phyloP scores from a whole-genome alignment of 1,140 invertebrate species.

The Psix sp. region DNA sequence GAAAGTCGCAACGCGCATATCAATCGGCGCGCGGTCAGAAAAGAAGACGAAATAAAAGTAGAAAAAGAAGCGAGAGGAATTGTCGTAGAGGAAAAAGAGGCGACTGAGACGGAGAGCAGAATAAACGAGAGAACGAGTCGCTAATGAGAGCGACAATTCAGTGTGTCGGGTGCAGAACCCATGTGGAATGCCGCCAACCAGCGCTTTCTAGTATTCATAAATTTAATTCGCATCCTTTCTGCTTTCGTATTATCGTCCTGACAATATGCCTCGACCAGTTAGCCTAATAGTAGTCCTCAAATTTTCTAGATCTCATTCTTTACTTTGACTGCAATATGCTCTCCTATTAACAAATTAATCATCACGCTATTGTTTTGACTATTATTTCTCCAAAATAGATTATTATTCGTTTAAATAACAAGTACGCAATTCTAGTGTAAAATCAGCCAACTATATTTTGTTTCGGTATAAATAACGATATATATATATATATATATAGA shows the following conservation, averaged over 20 bases:
- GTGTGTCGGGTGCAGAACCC: conserved; percentile 65
- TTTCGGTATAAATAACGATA: too few relatives aligned
- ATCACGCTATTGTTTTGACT: too few relatives aligned
- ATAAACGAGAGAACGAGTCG: conserved; percentile 65
- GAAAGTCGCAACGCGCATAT: conserved; percentile 65
- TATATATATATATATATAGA: background rate
- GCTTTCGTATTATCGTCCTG: conserved; percentile 63
- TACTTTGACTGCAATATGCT: conserved; percentile 49
- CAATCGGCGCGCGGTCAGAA: conserved; percentile 58
- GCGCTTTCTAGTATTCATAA: conserved; percentile 65
- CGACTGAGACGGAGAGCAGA: conserved; percentile 44
- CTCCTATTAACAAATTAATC: conserved; percentile 20
- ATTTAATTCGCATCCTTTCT: conserved; percentile 67
- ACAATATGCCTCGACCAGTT: conserved; percentile 60
- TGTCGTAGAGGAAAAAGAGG: conserved; percentile 47
- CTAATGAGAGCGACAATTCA: conserved; percentile 71
- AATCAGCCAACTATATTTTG: too few relatives aligned
- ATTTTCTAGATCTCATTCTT: conserved; percentile 43
- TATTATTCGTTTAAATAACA: too few relatives aligned
- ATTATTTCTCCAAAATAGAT: too few relatives aligned
- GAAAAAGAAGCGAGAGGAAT: conserved; percentile 39
- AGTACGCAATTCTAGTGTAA: too few relatives aligned
- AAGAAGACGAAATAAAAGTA: conserved; percentile 45
- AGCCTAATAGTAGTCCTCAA: conserved; percentile 44
- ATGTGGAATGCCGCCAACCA: conserved; percentile 66